Conservation (phyloP, 1,140 invertebrate genomes). For the Nephila pilipes region DNA sequence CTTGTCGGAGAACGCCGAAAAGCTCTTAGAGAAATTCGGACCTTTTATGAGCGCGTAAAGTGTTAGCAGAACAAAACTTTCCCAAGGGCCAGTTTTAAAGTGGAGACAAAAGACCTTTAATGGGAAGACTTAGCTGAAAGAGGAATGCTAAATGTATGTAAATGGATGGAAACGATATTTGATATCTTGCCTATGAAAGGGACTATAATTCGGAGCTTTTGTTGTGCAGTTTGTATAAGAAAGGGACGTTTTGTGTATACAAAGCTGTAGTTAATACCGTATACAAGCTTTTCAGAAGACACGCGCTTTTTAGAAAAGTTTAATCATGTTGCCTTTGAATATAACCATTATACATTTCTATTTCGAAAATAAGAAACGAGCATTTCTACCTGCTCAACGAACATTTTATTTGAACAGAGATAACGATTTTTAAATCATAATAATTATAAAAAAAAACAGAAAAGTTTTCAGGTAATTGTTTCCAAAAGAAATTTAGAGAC, state of each 20-base stretch:
- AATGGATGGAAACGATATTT: background rate
- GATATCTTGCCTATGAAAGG: background rate
- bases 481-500: too few species aligned
- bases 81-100: background rate
- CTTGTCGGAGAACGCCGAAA: slow-evolving; percentile 2
- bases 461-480: too few species aligned
- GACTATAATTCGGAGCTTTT: background rate
- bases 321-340: too few species aligned
- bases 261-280: background rate
- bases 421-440: too few species aligned
- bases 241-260: background rate
- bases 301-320: too few species aligned
- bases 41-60: slow-evolving; percentile 16
- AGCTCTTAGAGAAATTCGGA: slow-evolving; percentile 7
- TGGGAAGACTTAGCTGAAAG: background rate
- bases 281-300: background rate
- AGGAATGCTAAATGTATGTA: background rate
- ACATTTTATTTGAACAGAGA: too few species aligned
- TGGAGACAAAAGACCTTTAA: background rate
- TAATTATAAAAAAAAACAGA: too few species aligned
- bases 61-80: background rate
- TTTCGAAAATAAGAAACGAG: too few species aligned
- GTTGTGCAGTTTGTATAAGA: background rate
- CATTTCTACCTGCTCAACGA: too few species aligned
- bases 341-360: too few species aligned